Percentiles rank a stretch among this genome's conserved stretches.
Evolutionary conservation across 2,797 vertebrate species (phyloP).

Genomic region (Gouania willdenowi): DNA sequence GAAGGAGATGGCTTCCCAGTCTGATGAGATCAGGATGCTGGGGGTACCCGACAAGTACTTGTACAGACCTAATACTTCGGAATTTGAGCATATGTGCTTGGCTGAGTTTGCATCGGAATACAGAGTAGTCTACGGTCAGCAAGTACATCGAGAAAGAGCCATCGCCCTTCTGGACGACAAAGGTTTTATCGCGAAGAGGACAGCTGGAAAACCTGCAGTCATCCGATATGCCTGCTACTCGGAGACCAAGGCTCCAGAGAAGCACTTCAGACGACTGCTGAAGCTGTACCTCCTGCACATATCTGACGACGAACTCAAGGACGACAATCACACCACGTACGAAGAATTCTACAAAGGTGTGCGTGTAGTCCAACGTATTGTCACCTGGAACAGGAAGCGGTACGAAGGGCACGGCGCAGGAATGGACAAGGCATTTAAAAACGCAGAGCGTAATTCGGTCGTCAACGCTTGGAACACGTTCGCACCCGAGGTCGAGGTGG

Average conservation of each 20-base stretch:
- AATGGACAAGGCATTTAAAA: too few species aligned
- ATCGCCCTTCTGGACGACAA: neutral
- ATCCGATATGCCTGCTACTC: neutral
- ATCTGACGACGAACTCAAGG: neutral
- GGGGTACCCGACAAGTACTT: neutral
- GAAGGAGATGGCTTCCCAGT: neutral
- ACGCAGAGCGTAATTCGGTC: too few species aligned
- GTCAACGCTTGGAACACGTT: too few species aligned
- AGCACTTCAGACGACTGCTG: neutral
- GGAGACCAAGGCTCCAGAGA: neutral
- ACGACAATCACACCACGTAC: neutral
- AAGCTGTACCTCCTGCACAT: neutral
- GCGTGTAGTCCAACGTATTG: too few species aligned
- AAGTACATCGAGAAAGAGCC: neutral
- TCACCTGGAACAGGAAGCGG: too few species aligned
- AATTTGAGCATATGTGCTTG: neutral
- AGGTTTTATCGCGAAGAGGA: neutral
- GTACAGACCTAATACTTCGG: neutral
- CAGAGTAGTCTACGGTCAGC: neutral
- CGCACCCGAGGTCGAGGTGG: too few species aligned
- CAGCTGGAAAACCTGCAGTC: rapidly evolving
- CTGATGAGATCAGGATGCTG: neutral
- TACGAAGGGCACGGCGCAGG: too few species aligned
- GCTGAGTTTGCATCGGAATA: neutral
- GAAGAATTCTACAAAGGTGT: neutral